Percentiles rank a stretch among this genome's conserved stretches.
phyloP scores from a whole-genome alignment of 1,140 invertebrate genomes.

The Sycophaga agraensis region DNA sequence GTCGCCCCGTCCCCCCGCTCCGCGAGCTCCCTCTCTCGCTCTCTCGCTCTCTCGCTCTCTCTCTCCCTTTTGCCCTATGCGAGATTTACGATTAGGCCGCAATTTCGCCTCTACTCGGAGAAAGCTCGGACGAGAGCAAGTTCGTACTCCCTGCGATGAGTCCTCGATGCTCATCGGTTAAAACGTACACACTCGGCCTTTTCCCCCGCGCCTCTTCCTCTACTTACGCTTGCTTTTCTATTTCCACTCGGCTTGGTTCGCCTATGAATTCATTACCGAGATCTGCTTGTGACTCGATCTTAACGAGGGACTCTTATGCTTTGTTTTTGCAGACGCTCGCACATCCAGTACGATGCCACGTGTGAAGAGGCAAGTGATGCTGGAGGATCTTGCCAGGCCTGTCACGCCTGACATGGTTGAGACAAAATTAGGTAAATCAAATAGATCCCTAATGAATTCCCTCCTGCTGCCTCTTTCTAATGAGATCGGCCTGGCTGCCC shows the following conservation, averaged over 20 bases:
- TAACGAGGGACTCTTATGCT: conserved; percentile 5
- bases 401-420: conserved; percentile 56
- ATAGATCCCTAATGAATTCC: background rate
- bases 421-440: conserved; percentile 51
- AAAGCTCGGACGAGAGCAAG: background rate
- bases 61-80: conserved; percentile 20
- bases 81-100: conserved; percentile 29
- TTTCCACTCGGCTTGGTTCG: too few relatives aligned
- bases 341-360: conserved; percentile 51
- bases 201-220: background rate
- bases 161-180: background rate
- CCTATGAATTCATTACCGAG: too few relatives aligned
- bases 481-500: too few relatives aligned
- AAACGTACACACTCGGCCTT: too few relatives aligned
- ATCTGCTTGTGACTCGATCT: background rate
- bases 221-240: too few relatives aligned
- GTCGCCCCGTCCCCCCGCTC: conserved; percentile 1
- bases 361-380: conserved; percentile 54
- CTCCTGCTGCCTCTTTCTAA: background rate
- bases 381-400: conserved; percentile 55
- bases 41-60: conserved; percentile 22
- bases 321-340: conserved; percentile 25
- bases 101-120: conserved; percentile 15
- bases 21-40: background rate
- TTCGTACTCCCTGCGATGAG: background rate